Evolutionary conservation across 1,140 invertebrate genomes (phyloP).

Genomic region (Pentalonia nigronervosa): DNA sequence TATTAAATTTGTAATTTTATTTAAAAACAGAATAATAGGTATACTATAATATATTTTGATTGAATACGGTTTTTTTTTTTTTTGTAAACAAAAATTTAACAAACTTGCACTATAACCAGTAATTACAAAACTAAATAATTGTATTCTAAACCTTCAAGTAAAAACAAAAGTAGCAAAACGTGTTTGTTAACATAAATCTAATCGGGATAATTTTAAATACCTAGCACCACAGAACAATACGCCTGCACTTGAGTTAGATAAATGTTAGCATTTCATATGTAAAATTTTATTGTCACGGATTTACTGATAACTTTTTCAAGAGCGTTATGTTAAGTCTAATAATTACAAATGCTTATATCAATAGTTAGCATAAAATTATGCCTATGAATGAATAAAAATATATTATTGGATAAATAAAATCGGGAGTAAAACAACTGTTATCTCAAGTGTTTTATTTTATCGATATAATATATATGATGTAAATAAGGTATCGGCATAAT

Average conservation of each 20-base stretch:
- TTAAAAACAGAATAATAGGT: too few species aligned
- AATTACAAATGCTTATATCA: not conserved
- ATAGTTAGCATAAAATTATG: not conserved
- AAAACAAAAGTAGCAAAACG: not conserved
- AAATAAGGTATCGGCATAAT: not conserved
- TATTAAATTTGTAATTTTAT: too few species aligned
- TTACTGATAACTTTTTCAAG: not conserved
- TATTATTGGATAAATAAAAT: not conserved
- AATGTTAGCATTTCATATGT: not conserved
- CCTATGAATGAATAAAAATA: not conserved
- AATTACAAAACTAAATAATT: not conserved
- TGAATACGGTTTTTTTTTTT: not conserved
- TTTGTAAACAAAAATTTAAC: not conserved
- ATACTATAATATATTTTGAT: too few species aligned
- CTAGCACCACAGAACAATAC: too few species aligned
- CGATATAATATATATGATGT: not conserved
- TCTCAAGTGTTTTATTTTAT: conserved; percentile 15
- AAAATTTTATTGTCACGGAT: not conserved
- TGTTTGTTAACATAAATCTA: not conserved
- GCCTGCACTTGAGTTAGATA: not conserved
- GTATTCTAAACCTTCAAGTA: not conserved
- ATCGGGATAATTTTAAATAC: not conserved
- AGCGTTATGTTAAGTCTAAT: not conserved
- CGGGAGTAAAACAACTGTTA: not conserved
- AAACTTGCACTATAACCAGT: not conserved